Evolutionary conservation across 2,797 vertebrate species (phyloP).

Genomic region (Phrynocephalus guinanensis): DNA sequence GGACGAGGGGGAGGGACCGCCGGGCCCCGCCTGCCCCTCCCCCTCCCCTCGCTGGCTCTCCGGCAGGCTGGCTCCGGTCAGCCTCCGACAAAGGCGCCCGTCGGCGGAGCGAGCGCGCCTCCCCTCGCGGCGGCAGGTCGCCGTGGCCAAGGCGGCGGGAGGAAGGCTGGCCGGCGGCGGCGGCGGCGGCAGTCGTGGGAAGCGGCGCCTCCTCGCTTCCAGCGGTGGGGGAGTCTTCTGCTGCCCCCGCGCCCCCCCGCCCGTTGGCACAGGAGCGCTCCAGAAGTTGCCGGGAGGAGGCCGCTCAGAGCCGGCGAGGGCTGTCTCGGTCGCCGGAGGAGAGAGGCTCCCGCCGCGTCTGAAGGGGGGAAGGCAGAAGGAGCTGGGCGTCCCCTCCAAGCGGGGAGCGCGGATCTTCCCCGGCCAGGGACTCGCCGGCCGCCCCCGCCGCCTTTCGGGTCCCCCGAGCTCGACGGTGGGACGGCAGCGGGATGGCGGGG

Average conservation of each 20-base stretch:
- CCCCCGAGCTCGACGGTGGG: no score
- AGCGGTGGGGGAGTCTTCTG: not conserved
- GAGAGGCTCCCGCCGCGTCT: not conserved
- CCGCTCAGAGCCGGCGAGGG: not conserved
- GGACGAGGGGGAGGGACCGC: constrained; percentile 55
- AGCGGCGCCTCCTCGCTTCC: no score
- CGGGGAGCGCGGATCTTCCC: no score
- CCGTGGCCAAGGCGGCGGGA: not conserved
- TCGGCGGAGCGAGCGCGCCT: not conserved
- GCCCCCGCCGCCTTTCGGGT: no score
- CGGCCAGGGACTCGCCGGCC: no score
- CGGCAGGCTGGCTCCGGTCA: not conserved
- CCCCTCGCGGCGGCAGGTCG: not conserved
- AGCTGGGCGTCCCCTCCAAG: no score
- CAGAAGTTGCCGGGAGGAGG: no score
- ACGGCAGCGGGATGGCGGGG: no score
- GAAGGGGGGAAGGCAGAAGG: not conserved
- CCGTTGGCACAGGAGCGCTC: no score
- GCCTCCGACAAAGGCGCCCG: not conserved
- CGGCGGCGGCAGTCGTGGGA: not conserved
- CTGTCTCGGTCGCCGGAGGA: not conserved
- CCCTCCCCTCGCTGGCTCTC: not conserved
- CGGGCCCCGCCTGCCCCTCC: not conserved
- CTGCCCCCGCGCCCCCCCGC: not conserved
- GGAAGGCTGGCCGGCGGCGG: not conserved